Base-by-base conservation (phyloP, 2,797 vertebrate species). In the Lindbergichthys nudifrons region DNA sequence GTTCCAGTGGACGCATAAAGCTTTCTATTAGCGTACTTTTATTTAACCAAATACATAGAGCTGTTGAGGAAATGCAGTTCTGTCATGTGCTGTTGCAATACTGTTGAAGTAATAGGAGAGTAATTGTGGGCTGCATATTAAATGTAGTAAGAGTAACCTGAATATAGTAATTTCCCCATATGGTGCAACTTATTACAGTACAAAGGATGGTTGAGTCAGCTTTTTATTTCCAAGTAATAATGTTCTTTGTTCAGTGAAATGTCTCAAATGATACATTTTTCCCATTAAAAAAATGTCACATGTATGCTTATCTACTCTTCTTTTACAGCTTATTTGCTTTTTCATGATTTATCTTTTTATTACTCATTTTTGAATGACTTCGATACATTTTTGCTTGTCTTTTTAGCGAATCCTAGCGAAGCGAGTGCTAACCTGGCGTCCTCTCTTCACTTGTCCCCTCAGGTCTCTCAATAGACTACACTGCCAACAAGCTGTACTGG, bases 401-500 rank as follows among this genome's bases (percentile, higher is more conserved):
- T 60, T 8, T 19, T 0, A 43, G 16, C 4, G 39, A 66, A 56
- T 70, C 32, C 14, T 15, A 7, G n/a, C 16, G 45, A 19, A 46
- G 14, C 57, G 41, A 57, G 36, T 19, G 4, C 66, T 85, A 54
- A 89, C 45, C 30, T 9, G 16, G 23, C 54, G 16, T 65, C 26
- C 48, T 53, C 51, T 75, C 53, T 57, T 63, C 51, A 47, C 65
- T 57, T 67, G 21, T 72, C 53, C 53, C 71, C 69, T 62, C 93
- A 99, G 98, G 97, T 90, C 95, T 99, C 80, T 97, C 97, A 0
- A 95, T 99, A 92, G 98, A 99, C 94, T 97, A 97, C 78, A 80
- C 92, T 67, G 96, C 97, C 87, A 97, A 95, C 93, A 99, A 97
- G 85, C 94, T 99, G 62, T 99, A 99, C 92, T 99, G 98, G 98